These are phyloP conservation scores for Tetanocera ferruginea DNA, from an alignment of 2,888 invertebrate genomes.

Conservation along the genomic window DNA sequence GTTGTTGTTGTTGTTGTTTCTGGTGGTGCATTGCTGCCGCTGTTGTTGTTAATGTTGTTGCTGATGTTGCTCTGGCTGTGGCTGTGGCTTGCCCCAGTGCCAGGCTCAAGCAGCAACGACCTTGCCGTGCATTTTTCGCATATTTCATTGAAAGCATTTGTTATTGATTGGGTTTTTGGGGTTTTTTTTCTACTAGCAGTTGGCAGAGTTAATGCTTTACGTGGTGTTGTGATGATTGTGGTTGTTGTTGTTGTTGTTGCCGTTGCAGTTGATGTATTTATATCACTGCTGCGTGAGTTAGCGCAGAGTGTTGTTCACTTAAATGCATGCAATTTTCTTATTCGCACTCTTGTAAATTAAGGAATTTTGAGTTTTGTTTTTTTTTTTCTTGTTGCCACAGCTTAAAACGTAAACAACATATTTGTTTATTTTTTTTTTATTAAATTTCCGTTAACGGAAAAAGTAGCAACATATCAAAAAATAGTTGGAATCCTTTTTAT, in stretches of 20 bases:
- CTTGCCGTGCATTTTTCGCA: slow-evolving; percentile 63
- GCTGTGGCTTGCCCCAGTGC: slow-evolving; percentile 44
- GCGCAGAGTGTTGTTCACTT: slow-evolving; percentile 6
- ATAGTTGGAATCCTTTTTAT: not conserved
- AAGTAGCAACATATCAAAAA: too few relatives aligned
- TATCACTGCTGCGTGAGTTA: not conserved
- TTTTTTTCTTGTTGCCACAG: not conserved
- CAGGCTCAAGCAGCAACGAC: slow-evolving; percentile 56
- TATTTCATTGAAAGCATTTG: slow-evolving; percentile 57
- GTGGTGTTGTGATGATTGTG: slow-evolving; percentile 39
- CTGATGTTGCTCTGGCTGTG: not conserved
- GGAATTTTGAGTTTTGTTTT: slow-evolving; percentile 45
- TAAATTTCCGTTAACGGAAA: not conserved
- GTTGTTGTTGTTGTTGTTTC: not conserved
- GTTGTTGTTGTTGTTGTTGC: slow-evolving; percentile 36
- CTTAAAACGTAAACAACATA: not conserved
- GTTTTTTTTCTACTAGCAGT: slow-evolving; percentile 11
- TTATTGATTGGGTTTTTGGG: slow-evolving; percentile 28
- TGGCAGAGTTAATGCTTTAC: not conserved
- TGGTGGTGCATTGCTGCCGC: not conserved
- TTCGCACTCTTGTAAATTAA: slow-evolving; percentile 60
- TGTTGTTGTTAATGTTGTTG: not conserved
- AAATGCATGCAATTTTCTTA: slow-evolving; percentile 51
- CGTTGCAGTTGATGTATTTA: not conserved
- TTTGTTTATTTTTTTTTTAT: not conserved